These are phyloP conservation scores for Cercocebus atys DNA, from an alignment of 2,113 vertebrate species.

Conservation along the genomic window DNA sequence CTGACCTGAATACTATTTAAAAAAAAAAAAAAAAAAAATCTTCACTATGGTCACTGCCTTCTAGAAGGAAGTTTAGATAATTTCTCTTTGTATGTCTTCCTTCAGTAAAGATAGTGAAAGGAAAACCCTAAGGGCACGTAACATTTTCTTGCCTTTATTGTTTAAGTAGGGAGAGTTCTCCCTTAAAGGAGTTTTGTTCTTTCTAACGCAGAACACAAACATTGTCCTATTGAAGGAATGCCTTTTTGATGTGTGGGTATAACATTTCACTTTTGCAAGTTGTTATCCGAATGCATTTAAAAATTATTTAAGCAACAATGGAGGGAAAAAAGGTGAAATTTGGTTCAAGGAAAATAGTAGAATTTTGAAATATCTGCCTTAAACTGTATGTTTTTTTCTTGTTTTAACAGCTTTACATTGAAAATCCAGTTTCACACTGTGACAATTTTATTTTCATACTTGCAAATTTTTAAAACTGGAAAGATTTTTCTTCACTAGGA, in stretches of 20 bases:
- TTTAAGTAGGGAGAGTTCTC: background rate
- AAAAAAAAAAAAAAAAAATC: constrained; percentile 13
- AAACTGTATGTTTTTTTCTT: background rate
- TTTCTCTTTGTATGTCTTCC: background rate
- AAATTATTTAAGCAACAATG: background rate
- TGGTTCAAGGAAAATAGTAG: background rate
- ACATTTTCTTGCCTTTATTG: background rate
- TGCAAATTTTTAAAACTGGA: background rate
- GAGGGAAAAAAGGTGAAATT: background rate
- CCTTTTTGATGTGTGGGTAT: background rate
- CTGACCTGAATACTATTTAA: background rate
- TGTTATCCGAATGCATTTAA: background rate
- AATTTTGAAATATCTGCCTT: constrained; percentile 22
- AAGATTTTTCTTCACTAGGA: constrained; percentile 3
- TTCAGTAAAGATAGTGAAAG: background rate
- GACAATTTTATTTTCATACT: background rate
- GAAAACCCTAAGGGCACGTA: background rate
- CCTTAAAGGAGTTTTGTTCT: background rate
- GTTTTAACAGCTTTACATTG: background rate
- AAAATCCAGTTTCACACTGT: constrained; percentile 23
- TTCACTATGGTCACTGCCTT: background rate
- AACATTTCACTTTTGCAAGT: background rate
- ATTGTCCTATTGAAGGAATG: background rate
- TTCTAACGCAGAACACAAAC: background rate
- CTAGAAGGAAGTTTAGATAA: background rate